A percentile compares a stretch with the other conserved stretches of the same genome.
phyloP scores from a whole-genome alignment of 2,888 invertebrate genomes.

The Tetragonula carbonaria region DNA sequence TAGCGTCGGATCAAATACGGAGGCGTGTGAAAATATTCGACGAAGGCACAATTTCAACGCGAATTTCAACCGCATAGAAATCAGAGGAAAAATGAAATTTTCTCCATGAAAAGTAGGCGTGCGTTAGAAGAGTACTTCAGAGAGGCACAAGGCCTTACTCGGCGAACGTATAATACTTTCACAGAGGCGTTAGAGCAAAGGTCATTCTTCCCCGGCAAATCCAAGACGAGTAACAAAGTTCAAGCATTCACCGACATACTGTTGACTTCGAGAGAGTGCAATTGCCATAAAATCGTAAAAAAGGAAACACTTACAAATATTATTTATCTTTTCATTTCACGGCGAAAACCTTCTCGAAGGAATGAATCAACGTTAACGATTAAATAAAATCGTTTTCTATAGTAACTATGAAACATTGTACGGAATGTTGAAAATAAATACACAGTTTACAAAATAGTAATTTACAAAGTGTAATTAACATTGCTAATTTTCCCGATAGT shows the following conservation, averaged over 20 bases:
- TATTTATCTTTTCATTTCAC: slow-evolving; percentile 13
- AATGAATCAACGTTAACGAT: background rate
- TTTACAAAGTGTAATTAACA: slow-evolving; percentile 40
- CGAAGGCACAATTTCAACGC: background rate
- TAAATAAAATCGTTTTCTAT: too few species aligned
- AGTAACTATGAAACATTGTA: background rate
- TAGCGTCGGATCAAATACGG: background rate
- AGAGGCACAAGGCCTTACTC: slow-evolving; percentile 62
- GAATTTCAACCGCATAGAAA: slow-evolving; percentile 14
- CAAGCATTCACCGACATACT: slow-evolving; percentile 78
- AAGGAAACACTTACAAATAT: slow-evolving; percentile 18
- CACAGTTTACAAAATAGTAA: slow-evolving; percentile 8
- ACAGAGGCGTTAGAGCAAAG: slow-evolving; percentile 78
- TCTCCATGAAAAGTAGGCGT: slow-evolving; percentile 45
- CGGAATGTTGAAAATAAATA: background rate
- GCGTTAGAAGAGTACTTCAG: slow-evolving; percentile 51
- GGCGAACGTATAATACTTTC: slow-evolving; percentile 73
- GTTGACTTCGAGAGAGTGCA: slow-evolving; percentile 66
- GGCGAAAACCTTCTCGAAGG: background rate
- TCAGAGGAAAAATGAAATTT: slow-evolving; percentile 24
- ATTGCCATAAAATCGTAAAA: slow-evolving; percentile 27
- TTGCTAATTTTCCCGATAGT: slow-evolving; percentile 36
- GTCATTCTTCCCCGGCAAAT: slow-evolving; percentile 73
- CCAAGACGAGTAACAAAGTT: slow-evolving; percentile 76
- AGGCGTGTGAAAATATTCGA: background rate